These are phyloP conservation scores for Leptinotarsa lineolata DNA, from an alignment of 1,140 invertebrate genomes.

Conservation along the genomic window DNA sequence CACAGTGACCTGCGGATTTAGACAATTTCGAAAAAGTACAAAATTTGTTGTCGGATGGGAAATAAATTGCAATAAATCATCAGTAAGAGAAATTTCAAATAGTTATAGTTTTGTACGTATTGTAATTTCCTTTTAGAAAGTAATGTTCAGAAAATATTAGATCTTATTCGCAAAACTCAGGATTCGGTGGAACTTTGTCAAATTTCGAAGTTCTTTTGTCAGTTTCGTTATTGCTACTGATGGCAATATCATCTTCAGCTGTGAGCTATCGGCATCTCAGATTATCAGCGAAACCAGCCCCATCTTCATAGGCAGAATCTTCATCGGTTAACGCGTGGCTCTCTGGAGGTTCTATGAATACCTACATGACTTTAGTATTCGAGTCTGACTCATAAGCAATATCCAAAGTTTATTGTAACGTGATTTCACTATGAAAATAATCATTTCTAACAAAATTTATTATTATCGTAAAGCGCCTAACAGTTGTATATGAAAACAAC, in stretches of 20 bases:
- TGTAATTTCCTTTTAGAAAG: not conserved
- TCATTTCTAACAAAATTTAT: not conserved
- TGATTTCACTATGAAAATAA: not conserved
- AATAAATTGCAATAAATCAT: slow-evolving; percentile 26
- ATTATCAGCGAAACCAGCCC: too few species aligned
- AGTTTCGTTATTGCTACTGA: not conserved
- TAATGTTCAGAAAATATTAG: not conserved
- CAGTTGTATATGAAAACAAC: not conserved
- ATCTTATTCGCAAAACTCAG: not conserved
- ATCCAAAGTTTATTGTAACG: not conserved
- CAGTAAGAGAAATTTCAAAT: too few species aligned
- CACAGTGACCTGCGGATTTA: slow-evolving; percentile 9
- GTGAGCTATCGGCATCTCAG: too few species aligned
- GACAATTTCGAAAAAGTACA: slow-evolving; percentile 17
- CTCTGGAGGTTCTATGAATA: too few species aligned
- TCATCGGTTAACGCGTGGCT: too few species aligned
- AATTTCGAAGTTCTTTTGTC: not conserved
- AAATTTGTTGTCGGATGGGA: slow-evolving; percentile 18
- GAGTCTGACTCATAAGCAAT: not conserved
- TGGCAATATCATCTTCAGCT: not conserved
- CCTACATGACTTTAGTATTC: too few species aligned
- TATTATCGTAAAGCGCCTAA: not conserved
- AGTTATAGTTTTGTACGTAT: not conserved
- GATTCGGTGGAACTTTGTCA: not conserved
- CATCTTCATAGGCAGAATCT: not conserved